phyloP scores from a whole-genome alignment of 2,113 vertebrate genomes.

The Sus scrofa region DNA sequence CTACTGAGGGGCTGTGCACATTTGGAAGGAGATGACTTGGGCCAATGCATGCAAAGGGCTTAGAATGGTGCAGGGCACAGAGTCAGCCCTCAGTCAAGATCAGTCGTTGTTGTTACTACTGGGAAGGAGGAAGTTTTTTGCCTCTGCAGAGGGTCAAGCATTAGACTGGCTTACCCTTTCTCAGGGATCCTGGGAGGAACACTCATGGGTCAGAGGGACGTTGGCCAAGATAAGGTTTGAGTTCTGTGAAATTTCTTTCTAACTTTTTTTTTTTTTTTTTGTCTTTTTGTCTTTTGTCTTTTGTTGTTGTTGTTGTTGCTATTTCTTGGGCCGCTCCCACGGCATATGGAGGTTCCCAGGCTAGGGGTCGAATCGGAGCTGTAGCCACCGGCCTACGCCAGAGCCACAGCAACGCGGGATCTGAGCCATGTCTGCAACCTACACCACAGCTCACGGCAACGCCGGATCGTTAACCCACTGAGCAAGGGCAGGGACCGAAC shows the following conservation, averaged over 20 bases:
- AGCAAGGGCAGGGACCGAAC: no score
- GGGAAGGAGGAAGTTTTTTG: not conserved
- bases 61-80: not conserved
- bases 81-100: not conserved
- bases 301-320: no score
- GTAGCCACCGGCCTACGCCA: no score
- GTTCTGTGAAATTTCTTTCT: conserved; percentile 18
- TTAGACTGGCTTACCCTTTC: not conserved
- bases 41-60: not conserved
- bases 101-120: not conserved
- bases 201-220: not conserved
- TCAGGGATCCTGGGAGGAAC: not conserved
- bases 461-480: no score
- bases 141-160: not conserved
- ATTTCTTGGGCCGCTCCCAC: no score
- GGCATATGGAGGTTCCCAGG: no score
- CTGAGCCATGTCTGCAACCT: no score
- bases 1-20: not conserved
- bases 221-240: not conserved
- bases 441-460: no score
- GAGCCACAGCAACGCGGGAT: no score
- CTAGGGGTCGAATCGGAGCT: no score
- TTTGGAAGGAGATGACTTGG: not conserved
- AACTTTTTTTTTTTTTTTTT: no score
- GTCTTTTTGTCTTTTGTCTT: no score